Evolutionary conservation across 2,797 vertebrate species (phyloP), one percentile per base, ranked within the genome.

Genomic region (Syndactyla subalaris): DNA sequence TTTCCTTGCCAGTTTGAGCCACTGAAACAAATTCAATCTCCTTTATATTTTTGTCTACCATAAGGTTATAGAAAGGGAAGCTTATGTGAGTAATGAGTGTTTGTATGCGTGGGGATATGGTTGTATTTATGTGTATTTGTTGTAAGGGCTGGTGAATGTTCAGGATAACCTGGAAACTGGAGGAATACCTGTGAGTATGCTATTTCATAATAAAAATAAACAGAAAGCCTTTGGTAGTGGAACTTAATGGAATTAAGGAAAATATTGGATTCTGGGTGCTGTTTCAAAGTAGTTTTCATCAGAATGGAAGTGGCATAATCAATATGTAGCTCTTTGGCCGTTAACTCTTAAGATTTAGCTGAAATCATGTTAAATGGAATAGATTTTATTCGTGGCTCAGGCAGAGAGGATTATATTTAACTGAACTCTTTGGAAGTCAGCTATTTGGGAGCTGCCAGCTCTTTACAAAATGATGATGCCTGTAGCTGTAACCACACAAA

Each of bases 331-430:
- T 96, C 65, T 96, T 92, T 77, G 84, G 46, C 75, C 89, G 75
- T 89, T 93, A 92, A 89, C 84, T 88, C 78, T 78, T 88, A 62
- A 94, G 62, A 89, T 93, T 87, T 92, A 91, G 62, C 93, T 81
- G 91, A 96, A 89, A 89, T 93, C 68, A 89, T 75, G n/a, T 91
- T 96, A 91, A 92, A 88, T 62, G 19, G n/a, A 85, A 89, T 89
- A 89, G 85, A 83, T 91, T 87, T 87, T 93, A 88, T 88, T 89
- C 46, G 39, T 93, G 92, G 70, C 54, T 89, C 0, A 2, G 65
- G 18, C 57, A 61, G 49, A 75, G 76, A 45, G 24, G 41, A 52
- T 88, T 94, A 59, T 93, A 87, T 95, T 92, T 94, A 91, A 92
- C 77, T 85, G 84, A 88, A 80, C 81, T 94, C 59, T 65, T 45